Base-by-base conservation (phyloP, 2,888 invertebrate species). In the Myopa testacea region DNA sequence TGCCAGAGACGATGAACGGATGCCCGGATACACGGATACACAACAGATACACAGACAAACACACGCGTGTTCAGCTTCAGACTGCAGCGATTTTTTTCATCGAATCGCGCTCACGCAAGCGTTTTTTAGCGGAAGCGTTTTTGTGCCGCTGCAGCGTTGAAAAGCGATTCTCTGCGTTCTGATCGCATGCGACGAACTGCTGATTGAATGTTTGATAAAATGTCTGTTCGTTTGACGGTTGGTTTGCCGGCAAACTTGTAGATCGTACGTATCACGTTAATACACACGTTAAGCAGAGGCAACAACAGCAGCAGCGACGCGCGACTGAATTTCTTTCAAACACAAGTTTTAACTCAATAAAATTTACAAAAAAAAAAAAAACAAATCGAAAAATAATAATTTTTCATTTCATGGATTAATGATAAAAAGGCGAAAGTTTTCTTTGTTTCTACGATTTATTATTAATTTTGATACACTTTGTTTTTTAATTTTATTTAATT, bases 61-160 rank as follows among this genome's bases (percentile, higher is more conserved):
- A n/a, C 7, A 38, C 65, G 65, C 63, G 16, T 65, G 50, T 63
- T 50, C 52, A 8, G 60, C 16, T 55, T 5, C 16, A 55, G 14
- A 12, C 55, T 55, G 55, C 55, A 55, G 55, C 10, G 55, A 2
- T n/a, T 14, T 12, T 12, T 2, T 55, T 1, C 4, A 55, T 55
- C 55, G 55, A 14, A 55, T 55, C 45, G 69, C 73, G 62, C 75
- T 73, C 80, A 78, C 76, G 78, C 77, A 45, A 45, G 10, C 45
- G 45, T 10, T 73, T 77, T 78, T 80, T 75, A 74, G 77, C 80
- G 78, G 78, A 80, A 80, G 77, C 45, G 45, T 45, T 78, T 78
- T 78, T 74, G 50, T 50, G 5, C 65, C 26, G 55, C 70, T 55
- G 26, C 14, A 69, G 50, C 69, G 12, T 26, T 26, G 14, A 45